Evolutionary conservation across 2,113 vertebrate genomes (phyloP), one percentile per base, ranked within the genome.

Genomic region (Colaptes auratus): DNA sequence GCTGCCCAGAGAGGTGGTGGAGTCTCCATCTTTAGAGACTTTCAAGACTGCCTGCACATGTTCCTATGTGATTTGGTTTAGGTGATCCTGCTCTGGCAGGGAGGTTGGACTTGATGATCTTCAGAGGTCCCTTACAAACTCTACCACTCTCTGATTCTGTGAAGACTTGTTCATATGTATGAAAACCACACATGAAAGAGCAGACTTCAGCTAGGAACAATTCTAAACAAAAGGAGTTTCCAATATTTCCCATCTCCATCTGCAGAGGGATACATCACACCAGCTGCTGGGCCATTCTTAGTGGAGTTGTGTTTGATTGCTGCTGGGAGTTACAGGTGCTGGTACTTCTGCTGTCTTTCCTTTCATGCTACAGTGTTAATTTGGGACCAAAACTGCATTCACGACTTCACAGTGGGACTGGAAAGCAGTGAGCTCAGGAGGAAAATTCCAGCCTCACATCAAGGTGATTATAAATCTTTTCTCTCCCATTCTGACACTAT

Each of bases 181-280:
- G 23, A 56, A 93, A 86, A 15, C 24, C n/a, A 15, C 1, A 2
- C 24, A 15, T 6, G 7, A 60, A 30, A 5, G 33, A 70, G n/a
- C 56, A 88, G 48, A 55, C 9, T 27, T 15, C 58, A 31, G n/a
- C 23, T 59, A 66, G 44, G 33, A 66, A 27, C 7, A 77, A 55
- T 4, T n/a, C 46, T 1, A 1, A 13, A 10, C 7, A 36, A 16
- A 52, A 80, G 17, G 13, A 53, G 30, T 67, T 82, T 33, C 67
- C 60, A 53, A 0, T 16, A 48, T 59, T 96, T 92, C 91, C 79
- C 76, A 89, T 63, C 19, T n/a, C 12, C 77, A 56, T 59, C 7
- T 91, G 69, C 72, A 86, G 56, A 60, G 44, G 93, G 82, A 95
- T 92, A 77, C 91, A 92, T 93, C 91, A 53, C 75, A 44, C 27